Conservation (phyloP, 2,888 invertebrate genomes). For the Brenthis hecate region DNA sequence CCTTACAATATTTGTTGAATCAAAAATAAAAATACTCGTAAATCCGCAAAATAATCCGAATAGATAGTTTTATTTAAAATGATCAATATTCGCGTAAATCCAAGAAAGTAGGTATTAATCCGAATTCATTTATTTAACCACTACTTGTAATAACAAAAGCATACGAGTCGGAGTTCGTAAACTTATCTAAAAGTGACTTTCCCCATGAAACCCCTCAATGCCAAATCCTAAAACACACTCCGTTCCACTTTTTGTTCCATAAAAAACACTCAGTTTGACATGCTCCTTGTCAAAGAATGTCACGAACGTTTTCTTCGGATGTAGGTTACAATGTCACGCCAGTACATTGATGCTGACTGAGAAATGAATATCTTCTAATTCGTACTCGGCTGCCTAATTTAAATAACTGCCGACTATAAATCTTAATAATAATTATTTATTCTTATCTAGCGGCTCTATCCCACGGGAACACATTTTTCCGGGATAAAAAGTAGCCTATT, state of each 20-base stretch:
- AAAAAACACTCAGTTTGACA: conserved; percentile 25
- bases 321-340: conserved; percentile 36
- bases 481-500: too few species aligned
- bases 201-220: background rate
- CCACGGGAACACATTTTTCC: too few species aligned
- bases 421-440: background rate
- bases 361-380: background rate
- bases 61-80: too few species aligned
- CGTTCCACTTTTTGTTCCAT: conserved; percentile 16
- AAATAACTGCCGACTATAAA: background rate
- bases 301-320: conserved; percentile 34
- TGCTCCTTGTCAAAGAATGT: conserved; percentile 27
- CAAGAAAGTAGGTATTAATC: too few species aligned
- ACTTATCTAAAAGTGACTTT: background rate
- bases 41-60: too few species aligned
- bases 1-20: too few species aligned
- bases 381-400: background rate
- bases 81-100: too few species aligned
- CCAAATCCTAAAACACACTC: background rate
- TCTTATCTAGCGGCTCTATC: too few species aligned
- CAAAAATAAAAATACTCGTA: too few species aligned
- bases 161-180: too few species aligned
- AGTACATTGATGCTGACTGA: conserved; percentile 10
- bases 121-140: too few species aligned
- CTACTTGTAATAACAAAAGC: too few species aligned